Conservation (phyloP, 2,113 vertebrate genomes). For the Acinonyx jubatus region DNA sequence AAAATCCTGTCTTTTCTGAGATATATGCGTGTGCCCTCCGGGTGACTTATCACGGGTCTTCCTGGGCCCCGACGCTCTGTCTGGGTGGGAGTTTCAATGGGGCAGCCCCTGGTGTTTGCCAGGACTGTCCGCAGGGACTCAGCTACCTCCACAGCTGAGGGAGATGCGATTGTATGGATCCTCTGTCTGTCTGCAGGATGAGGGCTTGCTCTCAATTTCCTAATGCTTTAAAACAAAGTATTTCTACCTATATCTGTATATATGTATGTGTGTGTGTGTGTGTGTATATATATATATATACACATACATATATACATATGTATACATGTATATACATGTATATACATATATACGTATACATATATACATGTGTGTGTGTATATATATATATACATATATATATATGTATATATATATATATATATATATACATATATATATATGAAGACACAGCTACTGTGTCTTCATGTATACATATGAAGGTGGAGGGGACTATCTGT, state of each 20-base stretch:
- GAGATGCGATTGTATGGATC: not conserved
- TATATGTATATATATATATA: too few relatives aligned
- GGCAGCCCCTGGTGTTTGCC: not conserved
- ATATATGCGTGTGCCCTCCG: rapidly evolving
- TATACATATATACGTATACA: too few relatives aligned
- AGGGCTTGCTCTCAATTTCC: not conserved
- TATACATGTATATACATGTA: too few relatives aligned
- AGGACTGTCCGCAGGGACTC: not conserved
- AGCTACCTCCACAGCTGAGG: not conserved
- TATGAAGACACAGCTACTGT: too few relatives aligned
- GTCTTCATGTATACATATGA: too few relatives aligned
- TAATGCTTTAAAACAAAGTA: not conserved
- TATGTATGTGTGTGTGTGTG: too few relatives aligned
- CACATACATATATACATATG: too few relatives aligned
- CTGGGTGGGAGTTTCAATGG: not conserved
- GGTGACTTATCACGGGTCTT: not conserved
- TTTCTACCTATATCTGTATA: not conserved
- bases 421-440: too few relatives aligned
- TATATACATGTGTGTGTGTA: too few relatives aligned
- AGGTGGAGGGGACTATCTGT: too few relatives aligned
- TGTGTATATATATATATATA: too few relatives aligned
- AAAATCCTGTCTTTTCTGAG: not conserved
- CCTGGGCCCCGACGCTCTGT: not conserved
- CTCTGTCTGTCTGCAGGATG: not conserved
- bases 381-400: too few relatives aligned